Conservation (phyloP, 2,888 invertebrate species). For the Conomelus anceps region DNA sequence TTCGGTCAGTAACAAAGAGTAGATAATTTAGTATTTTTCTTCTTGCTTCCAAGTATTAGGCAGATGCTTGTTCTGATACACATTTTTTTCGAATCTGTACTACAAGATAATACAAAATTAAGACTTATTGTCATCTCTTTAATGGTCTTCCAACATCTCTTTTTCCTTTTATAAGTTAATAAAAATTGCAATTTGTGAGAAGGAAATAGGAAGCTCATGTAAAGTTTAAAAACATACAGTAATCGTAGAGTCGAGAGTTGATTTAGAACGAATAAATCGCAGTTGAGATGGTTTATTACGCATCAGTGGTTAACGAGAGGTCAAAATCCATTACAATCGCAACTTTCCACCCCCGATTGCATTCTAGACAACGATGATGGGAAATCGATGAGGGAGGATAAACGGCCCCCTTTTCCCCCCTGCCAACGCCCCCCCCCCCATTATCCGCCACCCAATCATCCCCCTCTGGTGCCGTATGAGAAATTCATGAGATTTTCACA, state of each 20-base stretch:
- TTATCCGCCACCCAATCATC: not conserved
- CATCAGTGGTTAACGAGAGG: not conserved
- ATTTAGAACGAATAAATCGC: not conserved
- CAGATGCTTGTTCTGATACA: too few relatives aligned
- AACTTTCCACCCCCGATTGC: not conserved
- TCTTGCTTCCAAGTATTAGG: too few relatives aligned
- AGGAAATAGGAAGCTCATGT: not conserved
- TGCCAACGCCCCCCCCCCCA: not conserved
- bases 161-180: too few relatives aligned
- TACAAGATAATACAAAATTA: too few relatives aligned
- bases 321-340: not conserved
- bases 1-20: too few relatives aligned
- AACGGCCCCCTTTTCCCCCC: not conserved
- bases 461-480: not conserved
- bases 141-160: too few relatives aligned
- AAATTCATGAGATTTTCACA: slow-evolving; percentile 6
- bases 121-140: too few relatives aligned
- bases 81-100: too few relatives aligned
- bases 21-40: too few relatives aligned
- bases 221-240: not conserved
- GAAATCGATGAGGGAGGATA: not conserved
- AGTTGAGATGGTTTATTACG: not conserved
- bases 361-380: not conserved
- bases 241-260: not conserved
- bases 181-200: not conserved